Evolutionary conservation across 2,113 vertebrate species (phyloP), one percentile per base, ranked within the genome.

Genomic region (Diglossa brunneiventris): DNA sequence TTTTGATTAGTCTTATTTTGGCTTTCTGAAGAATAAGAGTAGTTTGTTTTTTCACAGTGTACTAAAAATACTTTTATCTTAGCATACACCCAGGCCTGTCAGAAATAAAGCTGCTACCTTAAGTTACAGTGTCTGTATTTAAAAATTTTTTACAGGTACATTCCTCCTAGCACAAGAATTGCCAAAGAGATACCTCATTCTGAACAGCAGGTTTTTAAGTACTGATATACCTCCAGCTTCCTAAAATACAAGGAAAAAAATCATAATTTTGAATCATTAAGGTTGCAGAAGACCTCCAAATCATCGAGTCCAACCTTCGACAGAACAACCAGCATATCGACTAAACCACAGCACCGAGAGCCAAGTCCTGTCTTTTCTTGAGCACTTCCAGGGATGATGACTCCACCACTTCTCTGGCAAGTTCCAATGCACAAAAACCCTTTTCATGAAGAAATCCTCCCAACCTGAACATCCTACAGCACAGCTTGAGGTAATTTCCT

Each of bases 241-340:
- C 26, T 37, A 23, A 87, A 83, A 74, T 5, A 67, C 0, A 0
- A 10, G 26, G 15, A 11, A n/a, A 78, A 14, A 35, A 67, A 52
- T 13, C 15, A 24, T 22, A 49, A 26, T 37, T 88, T 41, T 42
- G 33, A 58, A 35, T 47, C 14, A n/a, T 42, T 42, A 63, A 56
- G 22, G 4, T 35, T 56, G 49, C 27, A 49, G 42, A 83, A 69
- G 35, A 35, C 15, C 9, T 62, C 30, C 37, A 49, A 69, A 16
- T 13, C n/a, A 47, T 7, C 0, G 0, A 41, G 47, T 62, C 17
- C 21, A 62, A 16, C 5, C 20, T 53, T 26, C 35, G 46, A 75
- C 24, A n/a, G 16, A 75, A 46, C 23, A 74, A n/a, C 4, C 17
- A 47, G 17, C 14, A 4, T 6, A 47, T 23, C 41, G 44, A 37